Conservation (phyloP, 2,113 vertebrate species). For the Istiophorus platypterus region DNA sequence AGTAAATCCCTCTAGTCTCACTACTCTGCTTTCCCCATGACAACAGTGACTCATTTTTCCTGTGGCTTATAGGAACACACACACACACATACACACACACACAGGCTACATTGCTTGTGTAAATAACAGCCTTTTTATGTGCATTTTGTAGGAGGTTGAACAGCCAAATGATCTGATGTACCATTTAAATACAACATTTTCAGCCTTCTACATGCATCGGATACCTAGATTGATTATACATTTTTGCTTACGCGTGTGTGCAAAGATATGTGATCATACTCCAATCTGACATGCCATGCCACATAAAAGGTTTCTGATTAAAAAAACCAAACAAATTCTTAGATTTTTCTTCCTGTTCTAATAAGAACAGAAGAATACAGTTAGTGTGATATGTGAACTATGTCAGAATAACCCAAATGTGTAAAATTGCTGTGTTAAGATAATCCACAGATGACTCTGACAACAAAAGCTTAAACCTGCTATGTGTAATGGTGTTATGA, state of each 20-base stretch:
- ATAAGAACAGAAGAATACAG: background rate
- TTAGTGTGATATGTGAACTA: no score
- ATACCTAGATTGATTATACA: background rate
- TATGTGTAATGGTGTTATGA: background rate
- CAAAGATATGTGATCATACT: background rate
- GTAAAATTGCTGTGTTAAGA: background rate
- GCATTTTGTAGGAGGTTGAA: constrained; percentile 32
- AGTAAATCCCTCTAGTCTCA: constrained; percentile 59
- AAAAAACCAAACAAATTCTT: background rate
- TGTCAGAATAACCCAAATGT: background rate
- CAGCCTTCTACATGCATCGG: background rate
- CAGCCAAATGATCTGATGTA: constrained; percentile 25
- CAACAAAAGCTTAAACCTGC: background rate
- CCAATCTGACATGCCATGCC: background rate
- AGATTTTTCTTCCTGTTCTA: background rate
- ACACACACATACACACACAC: constrained; percentile 9
- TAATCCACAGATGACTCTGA: background rate
- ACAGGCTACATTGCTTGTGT: constrained; percentile 16
- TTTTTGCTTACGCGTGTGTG: background rate
- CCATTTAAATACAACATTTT: constrained; percentile 22
- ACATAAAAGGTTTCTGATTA: background rate
- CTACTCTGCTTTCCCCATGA: constrained; percentile 56
- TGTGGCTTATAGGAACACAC: constrained; percentile 23
- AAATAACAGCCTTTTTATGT: constrained; percentile 42
- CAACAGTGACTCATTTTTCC: constrained; percentile 68